These are phyloP conservation scores for Anthoptus insignis DNA, from an alignment of 2,888 invertebrate genomes.

Conservation along the genomic window DNA sequence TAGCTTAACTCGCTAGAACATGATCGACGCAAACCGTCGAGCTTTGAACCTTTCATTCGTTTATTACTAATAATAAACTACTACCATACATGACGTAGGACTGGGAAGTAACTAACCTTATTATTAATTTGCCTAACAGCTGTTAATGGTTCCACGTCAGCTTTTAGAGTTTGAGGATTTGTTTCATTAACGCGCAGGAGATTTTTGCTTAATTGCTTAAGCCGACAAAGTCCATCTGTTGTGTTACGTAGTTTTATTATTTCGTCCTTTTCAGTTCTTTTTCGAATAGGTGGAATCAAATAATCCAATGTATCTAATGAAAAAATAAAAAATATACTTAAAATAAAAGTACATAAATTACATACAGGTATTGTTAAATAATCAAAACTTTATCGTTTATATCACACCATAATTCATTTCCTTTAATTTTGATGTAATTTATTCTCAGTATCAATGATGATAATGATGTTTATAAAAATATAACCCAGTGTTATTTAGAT, in stretches of 20 bases:
- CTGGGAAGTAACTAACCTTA: conserved; percentile 1
- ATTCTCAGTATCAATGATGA: background rate
- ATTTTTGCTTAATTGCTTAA: background rate
- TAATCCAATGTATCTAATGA: conserved; percentile 70
- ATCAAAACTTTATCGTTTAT: conserved; percentile 62
- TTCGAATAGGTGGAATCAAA: conserved; percentile 61
- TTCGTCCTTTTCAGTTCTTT: conserved; percentile 47
- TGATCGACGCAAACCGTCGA: too few relatives aligned
- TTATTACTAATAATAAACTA: too few relatives aligned
- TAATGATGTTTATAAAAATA: background rate
- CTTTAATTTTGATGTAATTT: conserved; percentile 39
- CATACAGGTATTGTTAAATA: conserved; percentile 37
- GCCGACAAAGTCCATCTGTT: background rate
- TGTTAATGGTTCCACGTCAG: conserved; percentile 8
- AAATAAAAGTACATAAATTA: conserved; percentile 48
- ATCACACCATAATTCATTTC: conserved; percentile 59
- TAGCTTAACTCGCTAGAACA: too few relatives aligned
- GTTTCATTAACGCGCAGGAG: background rate
- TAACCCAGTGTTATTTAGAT: background rate
- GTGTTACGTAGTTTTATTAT: background rate
- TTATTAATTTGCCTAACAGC: conserved; percentile 18
- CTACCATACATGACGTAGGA: too few relatives aligned
- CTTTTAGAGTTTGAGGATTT: background rate
- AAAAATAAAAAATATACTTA: conserved; percentile 51
- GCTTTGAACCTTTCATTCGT: too few relatives aligned